phyloP scores from a whole-genome alignment of 2,113 vertebrate species.

The Apteryx mantelli region DNA sequence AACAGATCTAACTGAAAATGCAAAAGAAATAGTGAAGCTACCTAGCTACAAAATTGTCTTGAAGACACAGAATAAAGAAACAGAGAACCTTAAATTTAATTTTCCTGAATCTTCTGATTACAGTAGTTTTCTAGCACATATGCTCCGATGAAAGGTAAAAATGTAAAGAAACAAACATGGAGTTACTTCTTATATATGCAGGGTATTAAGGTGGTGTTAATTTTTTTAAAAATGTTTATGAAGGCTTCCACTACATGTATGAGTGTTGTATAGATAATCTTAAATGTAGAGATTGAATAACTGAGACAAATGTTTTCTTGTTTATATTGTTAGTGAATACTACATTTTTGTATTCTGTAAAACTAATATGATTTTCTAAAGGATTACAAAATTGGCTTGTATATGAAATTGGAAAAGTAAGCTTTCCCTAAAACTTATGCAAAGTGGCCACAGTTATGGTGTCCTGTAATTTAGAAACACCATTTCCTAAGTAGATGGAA shows the following conservation, averaged over 20 bases:
- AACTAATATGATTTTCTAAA: not conserved
- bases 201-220: not conserved
- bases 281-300: not conserved
- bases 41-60: not conserved
- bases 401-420: not conserved
- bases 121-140: not conserved
- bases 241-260: not conserved
- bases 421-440: not conserved
- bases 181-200: not conserved
- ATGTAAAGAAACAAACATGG: not conserved
- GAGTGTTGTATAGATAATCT: not conserved
- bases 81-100: accelerated
- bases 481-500: not conserved
- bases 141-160: not conserved
- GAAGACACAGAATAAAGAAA: not conserved
- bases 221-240: too few relatives aligned
- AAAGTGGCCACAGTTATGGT: not conserved
- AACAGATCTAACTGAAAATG: not conserved
- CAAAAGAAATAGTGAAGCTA: not conserved
- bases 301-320: not conserved
- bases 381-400: not conserved
- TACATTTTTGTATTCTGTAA: not conserved
- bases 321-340: not conserved
- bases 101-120: not conserved
- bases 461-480: not conserved